These are phyloP conservation scores for Metacarcinus magister DNA, from an alignment of 2,888 invertebrate genomes.

Conservation along the genomic window DNA sequence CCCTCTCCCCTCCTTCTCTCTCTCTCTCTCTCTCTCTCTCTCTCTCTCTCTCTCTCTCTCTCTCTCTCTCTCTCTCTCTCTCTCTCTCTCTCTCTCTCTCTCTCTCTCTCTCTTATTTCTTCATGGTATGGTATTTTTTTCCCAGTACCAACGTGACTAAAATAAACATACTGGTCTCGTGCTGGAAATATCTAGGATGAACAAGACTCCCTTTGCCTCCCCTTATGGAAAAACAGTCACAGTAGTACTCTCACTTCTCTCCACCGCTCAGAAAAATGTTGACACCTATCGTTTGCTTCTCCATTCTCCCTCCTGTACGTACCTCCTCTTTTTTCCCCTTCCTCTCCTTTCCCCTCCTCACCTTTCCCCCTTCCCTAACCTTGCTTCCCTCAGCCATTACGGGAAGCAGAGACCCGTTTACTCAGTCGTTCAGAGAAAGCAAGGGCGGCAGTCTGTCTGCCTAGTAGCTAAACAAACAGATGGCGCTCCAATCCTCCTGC, in stretches of 20 bases:
- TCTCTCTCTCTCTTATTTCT: background rate
- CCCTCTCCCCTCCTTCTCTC: background rate
- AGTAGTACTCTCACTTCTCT: too few relatives aligned
- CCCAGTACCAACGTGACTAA: too few relatives aligned
- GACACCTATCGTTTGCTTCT: too few relatives aligned
- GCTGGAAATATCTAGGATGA: background rate
- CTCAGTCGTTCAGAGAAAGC: background rate
- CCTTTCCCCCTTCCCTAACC: background rate
- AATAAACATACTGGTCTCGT: background rate
- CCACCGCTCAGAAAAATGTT: too few relatives aligned
- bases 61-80: too few relatives aligned
- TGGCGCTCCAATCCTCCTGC: background rate
- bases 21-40: background rate
- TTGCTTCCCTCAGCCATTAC: background rate
- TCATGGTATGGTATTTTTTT: too few relatives aligned
- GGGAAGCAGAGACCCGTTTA: background rate
- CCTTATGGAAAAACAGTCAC: too few relatives aligned
- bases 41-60: background rate
- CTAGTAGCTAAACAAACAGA: constrained; percentile 1
- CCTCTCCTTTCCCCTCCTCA: background rate
- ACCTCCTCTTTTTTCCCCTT: too few relatives aligned
- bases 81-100: background rate
- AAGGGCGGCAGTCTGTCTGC: background rate
- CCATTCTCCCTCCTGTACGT: too few relatives aligned
- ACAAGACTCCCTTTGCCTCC: too few relatives aligned